Evolutionary conservation across 2,888 invertebrate species (phyloP), one percentile per base, ranked within the genome.

Genomic region (Lasioglossum malachurum): DNA sequence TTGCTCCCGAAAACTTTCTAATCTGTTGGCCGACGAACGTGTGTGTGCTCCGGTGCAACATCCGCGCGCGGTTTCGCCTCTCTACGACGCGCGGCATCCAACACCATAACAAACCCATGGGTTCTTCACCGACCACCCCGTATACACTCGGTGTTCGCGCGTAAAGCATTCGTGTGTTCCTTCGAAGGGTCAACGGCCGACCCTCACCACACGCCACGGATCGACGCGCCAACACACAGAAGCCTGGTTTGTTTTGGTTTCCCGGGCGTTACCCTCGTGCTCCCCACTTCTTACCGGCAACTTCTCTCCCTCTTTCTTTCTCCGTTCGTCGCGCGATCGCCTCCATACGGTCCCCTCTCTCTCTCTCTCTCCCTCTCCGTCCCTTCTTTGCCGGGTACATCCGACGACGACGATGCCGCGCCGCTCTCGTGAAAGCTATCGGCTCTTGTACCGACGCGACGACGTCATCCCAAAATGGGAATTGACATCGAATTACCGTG

Each of bases 161-260:
- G 90, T 89, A 88, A 85, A 79, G 84, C 92, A 91, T 92, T 91
- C 91, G 93, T 92, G 94, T 92, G 92, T 93, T 92, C 92, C 90
- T 76, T 64, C 64, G 93, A 93, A 94, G 94, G 95, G 95, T 95
- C 95, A 95, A 95, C 95, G 95, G 87, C 95, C 95, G 95, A 95
- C 95, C 95, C 95, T 95, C 95, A 94, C 95, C 94, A 95, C 93
- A 93, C 94, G 93, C 92, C 92, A 93, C 93, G 92, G 92, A 92
- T 92, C 92, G 93, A 92, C 93, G 94, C 93, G 94, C 93, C 92
- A 92, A 93, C 92, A 93, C 93, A 93, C 88, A 90, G 92, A 88
- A 91, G 93, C 93, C 89, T 93, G 94, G 95, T 95, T 95, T 95
- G 95, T 95, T 95, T 95, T 95, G 95, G 95, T 95, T 95, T 95